phyloP scores from a whole-genome alignment of 2,888 invertebrate genomes.

The Synergus gifuensis region DNA sequence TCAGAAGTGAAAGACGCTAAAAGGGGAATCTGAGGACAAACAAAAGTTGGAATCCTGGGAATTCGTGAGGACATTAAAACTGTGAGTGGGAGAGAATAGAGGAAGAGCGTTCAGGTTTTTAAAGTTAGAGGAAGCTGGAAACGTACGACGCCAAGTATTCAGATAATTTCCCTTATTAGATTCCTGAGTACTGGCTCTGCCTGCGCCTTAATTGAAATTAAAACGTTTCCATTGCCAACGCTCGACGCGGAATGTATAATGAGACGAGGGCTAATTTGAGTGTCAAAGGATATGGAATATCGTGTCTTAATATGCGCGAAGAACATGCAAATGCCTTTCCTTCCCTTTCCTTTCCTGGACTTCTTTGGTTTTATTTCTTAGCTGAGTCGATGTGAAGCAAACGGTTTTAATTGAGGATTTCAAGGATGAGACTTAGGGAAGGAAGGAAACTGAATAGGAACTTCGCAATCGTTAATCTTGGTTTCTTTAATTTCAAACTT shows the following conservation, averaged over 20 bases:
- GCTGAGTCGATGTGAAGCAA: constrained; percentile 17
- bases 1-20: background rate
- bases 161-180: constrained; percentile 63
- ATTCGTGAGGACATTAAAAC: constrained; percentile 12
- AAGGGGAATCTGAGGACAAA: constrained; percentile 13
- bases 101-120: constrained; percentile 39
- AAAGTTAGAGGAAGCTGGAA: constrained; percentile 50
- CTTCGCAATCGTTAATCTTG: background rate
- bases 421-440: background rate
- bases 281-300: constrained; percentile 63
- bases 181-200: constrained; percentile 35
- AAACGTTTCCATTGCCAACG: constrained; percentile 63
- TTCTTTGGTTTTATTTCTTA: constrained; percentile 38
- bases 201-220: constrained; percentile 64
- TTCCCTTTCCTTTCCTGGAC: constrained; percentile 26
- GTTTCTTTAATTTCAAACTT: constrained; percentile 13
- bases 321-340: constrained; percentile 48
- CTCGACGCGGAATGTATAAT: constrained; percentile 60
- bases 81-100: constrained; percentile 7
- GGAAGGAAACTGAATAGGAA: background rate
- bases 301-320: constrained; percentile 54
- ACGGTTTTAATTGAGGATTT: background rate
- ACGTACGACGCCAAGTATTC: constrained; percentile 58
- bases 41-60: background rate
- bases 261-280: constrained; percentile 61